Conservation (phyloP, 2,797 vertebrate genomes). For the Margarornis squamiger region DNA sequence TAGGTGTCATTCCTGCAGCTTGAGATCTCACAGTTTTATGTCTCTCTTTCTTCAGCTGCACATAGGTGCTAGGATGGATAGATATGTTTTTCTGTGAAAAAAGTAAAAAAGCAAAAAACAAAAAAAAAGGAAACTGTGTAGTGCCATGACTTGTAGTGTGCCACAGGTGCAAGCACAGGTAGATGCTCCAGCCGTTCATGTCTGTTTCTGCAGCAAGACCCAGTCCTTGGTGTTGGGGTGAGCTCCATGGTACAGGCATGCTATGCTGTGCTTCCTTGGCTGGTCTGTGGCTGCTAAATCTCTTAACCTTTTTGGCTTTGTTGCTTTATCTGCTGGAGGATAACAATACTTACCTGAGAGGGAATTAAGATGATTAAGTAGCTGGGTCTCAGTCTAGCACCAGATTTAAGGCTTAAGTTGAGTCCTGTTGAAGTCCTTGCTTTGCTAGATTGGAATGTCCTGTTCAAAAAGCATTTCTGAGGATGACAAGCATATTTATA, state of each 20-base stretch:
- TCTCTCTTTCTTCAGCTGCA: background rate
- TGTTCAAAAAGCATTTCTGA: background rate
- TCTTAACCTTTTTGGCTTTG: background rate
- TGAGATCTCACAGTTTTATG: background rate
- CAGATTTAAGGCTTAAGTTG: conserved; percentile 18
- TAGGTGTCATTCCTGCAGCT: conserved; percentile 67
- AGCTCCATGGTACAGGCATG: background rate
- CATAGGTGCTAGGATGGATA: background rate
- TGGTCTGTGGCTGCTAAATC: background rate
- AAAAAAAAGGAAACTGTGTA: background rate
- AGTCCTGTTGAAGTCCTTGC: background rate
- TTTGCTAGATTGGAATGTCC: background rate
- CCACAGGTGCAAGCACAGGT: accelerated
- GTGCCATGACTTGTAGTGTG: accelerated
- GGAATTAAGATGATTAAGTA: background rate
- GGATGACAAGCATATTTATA: background rate
- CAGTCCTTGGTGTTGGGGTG: accelerated
- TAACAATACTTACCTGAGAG: background rate
- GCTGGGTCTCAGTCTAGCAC: conserved; percentile 1
- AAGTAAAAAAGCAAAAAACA: no score
- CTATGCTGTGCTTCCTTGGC: background rate
- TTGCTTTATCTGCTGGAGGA: background rate
- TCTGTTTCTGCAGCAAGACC: background rate
- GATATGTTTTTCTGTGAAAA: background rate
- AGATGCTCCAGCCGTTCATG: background rate